Percentiles rank a stretch among this genome's conserved stretches.
Evolutionary conservation across 2,888 invertebrate species (phyloP).

Genomic region (Xanthia icteritia): DNA sequence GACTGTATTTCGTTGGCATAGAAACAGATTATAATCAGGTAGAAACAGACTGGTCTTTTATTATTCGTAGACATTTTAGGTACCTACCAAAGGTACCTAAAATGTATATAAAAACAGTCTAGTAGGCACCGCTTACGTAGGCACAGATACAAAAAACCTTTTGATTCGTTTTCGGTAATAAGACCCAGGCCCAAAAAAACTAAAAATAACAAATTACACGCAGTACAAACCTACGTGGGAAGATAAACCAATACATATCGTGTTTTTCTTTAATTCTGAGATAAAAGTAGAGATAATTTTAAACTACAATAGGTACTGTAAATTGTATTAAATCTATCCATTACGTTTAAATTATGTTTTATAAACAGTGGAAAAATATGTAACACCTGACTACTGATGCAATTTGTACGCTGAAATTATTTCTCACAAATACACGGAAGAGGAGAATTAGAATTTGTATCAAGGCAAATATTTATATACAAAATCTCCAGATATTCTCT

Average conservation of each 20-base stretch:
- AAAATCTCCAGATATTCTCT: background rate
- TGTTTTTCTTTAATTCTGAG: constrained; percentile 41
- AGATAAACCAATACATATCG: background rate
- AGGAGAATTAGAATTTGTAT: constrained; percentile 9
- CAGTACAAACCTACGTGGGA: constrained; percentile 10
- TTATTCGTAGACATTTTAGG: no score
- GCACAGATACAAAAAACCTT: background rate
- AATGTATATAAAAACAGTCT: background rate
- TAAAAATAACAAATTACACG: constrained; percentile 6
- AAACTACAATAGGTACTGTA: constrained; percentile 22
- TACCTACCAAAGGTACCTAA: background rate
- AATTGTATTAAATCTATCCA: constrained; percentile 36
- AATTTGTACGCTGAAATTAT: constrained; percentile 39
- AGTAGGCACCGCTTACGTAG: background rate
- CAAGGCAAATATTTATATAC: constrained; percentile 21
- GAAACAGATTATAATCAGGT: background rate
- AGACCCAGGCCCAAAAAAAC: background rate
- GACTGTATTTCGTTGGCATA: background rate
- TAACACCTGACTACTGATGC: background rate
- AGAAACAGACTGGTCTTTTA: background rate
- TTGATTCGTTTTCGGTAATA: background rate
- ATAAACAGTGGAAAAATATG: constrained; percentile 32
- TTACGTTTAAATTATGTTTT: constrained; percentile 32
- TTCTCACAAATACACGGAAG: background rate
- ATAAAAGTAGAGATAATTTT: constrained; percentile 24